phyloP scores from a whole-genome alignment of 1,140 invertebrate genomes.

The Camponotus floridanus region DNA sequence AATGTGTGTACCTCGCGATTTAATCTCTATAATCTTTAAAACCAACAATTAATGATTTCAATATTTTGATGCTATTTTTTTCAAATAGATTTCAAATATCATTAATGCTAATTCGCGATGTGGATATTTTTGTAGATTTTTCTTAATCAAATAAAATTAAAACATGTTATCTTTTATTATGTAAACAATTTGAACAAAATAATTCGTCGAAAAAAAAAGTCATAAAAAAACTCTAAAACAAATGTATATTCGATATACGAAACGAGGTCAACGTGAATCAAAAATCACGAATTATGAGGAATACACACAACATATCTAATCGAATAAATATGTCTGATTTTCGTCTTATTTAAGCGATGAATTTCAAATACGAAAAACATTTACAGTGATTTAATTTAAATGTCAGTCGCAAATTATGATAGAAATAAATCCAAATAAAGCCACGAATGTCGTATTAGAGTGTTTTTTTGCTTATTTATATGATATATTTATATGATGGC shows the following conservation, averaged over 20 bases:
- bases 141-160: neutral
- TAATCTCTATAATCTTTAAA: neutral
- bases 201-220: too few relatives aligned
- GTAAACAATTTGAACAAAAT: neutral
- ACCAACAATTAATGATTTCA: neutral
- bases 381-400: slow-evolving; percentile 76
- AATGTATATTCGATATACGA: neutral
- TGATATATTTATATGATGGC: too few relatives aligned
- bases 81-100: neutral
- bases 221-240: neutral
- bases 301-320: slow-evolving; percentile 58
- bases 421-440: neutral
- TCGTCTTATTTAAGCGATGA: slow-evolving; percentile 36
- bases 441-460: too few relatives aligned
- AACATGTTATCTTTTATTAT: neutral
- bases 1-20: neutral
- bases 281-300: slow-evolving; percentile 42
- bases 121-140: neutral
- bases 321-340: slow-evolving; percentile 58
- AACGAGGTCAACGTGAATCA: neutral
- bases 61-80: neutral
- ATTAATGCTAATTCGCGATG: neutral
- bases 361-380: slow-evolving; percentile 65
- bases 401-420: slow-evolving; percentile 66
- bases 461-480: slow-evolving; percentile 22